A percentile compares a stretch with the other conserved stretches of the same genome.
Conservation (phyloP, 1,140 invertebrate genomes). For the Drosophila rhopaloa region DNA sequence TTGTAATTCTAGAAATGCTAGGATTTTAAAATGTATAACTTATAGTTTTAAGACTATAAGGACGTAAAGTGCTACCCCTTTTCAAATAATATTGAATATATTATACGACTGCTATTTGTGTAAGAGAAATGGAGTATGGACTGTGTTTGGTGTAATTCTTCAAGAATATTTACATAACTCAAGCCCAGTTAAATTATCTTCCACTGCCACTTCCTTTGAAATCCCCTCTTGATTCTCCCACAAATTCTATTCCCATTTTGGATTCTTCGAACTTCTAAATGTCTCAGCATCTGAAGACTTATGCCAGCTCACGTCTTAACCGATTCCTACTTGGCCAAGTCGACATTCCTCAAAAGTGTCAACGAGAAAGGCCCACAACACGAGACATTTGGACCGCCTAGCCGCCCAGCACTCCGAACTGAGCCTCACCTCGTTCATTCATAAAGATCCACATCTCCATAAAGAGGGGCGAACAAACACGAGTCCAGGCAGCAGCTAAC, state of each 20-base stretch:
- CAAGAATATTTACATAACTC: not conserved
- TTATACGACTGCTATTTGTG: no score
- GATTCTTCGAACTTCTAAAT: conserved; percentile 25
- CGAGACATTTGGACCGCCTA: conserved; percentile 5
- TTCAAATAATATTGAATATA: no score
- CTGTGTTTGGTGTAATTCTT: not conserved
- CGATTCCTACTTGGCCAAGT: conserved; percentile 44
- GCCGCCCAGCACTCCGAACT: not conserved
- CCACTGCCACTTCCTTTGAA: not conserved
- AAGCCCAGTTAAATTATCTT: no score
- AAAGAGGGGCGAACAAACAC: conserved; percentile 22
- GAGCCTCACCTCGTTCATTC: conserved; percentile 54
- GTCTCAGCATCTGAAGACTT: not conserved
- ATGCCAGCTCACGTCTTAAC: conserved; percentile 58
- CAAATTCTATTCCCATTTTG: not conserved
- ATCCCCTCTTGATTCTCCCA: not conserved
- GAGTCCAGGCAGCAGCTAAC: conserved; percentile 49
- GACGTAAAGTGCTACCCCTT: no score
- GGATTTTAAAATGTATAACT: no score
- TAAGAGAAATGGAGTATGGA: no score
- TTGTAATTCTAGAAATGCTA: no score
- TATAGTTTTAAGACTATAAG: no score
- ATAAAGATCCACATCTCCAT: conserved; percentile 72
- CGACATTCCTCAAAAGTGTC: conserved; percentile 43
- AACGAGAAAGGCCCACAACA: conserved; percentile 43